These are phyloP conservation scores for Nasua narica DNA, from an alignment of 2,797 vertebrate genomes.

Conservation along the genomic window DNA sequence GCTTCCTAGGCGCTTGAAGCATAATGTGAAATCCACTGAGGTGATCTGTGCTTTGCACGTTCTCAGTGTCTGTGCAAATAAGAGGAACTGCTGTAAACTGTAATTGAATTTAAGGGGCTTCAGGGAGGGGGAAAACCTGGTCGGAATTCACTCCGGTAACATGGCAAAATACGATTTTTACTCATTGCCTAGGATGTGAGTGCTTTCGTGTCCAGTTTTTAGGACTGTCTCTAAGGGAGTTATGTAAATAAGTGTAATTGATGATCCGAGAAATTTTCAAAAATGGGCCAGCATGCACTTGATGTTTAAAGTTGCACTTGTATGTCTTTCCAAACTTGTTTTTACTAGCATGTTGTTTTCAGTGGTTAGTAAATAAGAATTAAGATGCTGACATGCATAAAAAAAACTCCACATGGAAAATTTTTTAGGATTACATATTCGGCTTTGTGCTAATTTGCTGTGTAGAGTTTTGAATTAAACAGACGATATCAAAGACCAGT, in stretches of 20 bases:
- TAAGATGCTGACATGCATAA: background rate
- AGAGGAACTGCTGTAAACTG: conserved; percentile 31
- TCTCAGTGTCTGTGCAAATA: background rate
- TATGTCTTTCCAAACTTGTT: conserved; percentile 35
- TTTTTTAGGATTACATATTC: background rate
- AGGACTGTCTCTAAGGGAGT: conserved; percentile 44
- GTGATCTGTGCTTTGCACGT: conserved; percentile 25
- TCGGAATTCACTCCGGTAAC: background rate
- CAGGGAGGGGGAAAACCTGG: background rate
- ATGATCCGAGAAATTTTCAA: conserved; percentile 25
- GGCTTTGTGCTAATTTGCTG: background rate
- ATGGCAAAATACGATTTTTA: background rate
- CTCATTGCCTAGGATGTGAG: background rate
- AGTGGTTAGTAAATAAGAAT: background rate
- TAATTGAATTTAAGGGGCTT: conserved; percentile 55
- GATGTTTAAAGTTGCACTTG: conserved; percentile 47
- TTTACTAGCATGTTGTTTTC: conserved; percentile 11
- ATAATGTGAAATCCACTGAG: conserved; percentile 11
- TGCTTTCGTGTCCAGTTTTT: conserved; percentile 30
- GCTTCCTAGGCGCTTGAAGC: conserved; percentile 63
- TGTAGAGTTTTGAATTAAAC: conserved; percentile 9
- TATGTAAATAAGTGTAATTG: conserved; percentile 24
- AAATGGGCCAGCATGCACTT: background rate
- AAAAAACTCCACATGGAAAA: background rate
- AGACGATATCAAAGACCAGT: background rate